These are phyloP conservation scores for Heliconius erato DNA, from an alignment of 2,888 invertebrate genomes.

Conservation along the genomic window DNA sequence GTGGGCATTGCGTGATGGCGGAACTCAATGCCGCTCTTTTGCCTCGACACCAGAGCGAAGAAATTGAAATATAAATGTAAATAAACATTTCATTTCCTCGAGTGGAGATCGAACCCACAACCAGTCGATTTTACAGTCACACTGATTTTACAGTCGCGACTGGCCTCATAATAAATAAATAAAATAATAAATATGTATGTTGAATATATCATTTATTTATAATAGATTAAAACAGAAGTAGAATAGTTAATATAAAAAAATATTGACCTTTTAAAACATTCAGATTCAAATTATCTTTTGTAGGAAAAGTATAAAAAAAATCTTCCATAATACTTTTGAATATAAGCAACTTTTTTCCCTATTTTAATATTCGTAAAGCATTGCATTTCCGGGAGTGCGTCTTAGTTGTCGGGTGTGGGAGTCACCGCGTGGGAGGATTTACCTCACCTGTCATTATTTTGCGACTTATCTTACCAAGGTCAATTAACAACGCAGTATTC, in stretches of 20 bases:
- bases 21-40: too few species aligned
- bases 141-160: too few species aligned
- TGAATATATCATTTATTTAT: too few species aligned
- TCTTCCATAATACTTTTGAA: neutral
- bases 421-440: slow-evolving; percentile 57
- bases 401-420: slow-evolving; percentile 32
- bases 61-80: too few species aligned
- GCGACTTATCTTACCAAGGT: slow-evolving; percentile 44
- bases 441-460: slow-evolving; percentile 49
- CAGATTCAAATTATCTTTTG: neutral
- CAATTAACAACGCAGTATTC: slow-evolving; percentile 42
- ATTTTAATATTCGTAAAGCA: neutral
- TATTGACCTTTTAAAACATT: neutral
- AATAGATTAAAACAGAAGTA: too few species aligned
- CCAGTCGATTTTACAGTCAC: too few species aligned
- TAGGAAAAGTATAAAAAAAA: neutral
- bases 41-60: too few species aligned
- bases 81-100: too few species aligned
- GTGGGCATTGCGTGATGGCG: too few species aligned
- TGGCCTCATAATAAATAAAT: too few species aligned
- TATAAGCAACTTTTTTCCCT: neutral
- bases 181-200: too few species aligned
- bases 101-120: too few species aligned
- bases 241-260: neutral
- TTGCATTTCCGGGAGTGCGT: slow-evolving; percentile 47